Evolutionary conservation across 2,888 invertebrate species (phyloP).

Genomic region (Seira musarum): DNA sequence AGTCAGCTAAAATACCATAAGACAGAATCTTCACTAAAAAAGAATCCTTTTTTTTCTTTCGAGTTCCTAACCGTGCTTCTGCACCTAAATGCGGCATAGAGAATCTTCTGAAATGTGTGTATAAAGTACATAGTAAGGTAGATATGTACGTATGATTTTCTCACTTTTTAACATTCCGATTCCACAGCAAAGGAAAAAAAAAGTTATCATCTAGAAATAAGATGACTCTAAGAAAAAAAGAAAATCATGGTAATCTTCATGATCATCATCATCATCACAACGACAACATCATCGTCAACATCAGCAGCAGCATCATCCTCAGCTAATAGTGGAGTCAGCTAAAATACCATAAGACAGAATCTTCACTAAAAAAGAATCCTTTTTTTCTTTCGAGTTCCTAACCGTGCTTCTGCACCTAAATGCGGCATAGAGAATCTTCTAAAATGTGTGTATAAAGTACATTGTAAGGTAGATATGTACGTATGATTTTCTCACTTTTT

Average conservation of each 20-base stretch:
- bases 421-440: no score
- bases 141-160: conserved; percentile 4
- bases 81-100: not conserved
- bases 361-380: conserved; percentile 7
- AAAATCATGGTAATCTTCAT: conserved; percentile 14
- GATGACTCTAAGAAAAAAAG: conserved; percentile 19
- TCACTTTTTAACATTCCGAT: conserved; percentile 13
- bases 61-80: not conserved
- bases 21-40: not conserved
- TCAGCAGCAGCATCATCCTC: conserved; percentile 4
- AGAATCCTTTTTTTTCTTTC: conserved; percentile 5
- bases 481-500: conserved; percentile 11
- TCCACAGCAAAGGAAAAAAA: conserved; percentile 30
- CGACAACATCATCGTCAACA: conserved; percentile 45
- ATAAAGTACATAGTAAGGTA: no score
- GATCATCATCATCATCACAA: conserved; percentile 25
- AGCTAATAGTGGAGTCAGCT: not conserved
- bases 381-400: not conserved
- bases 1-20: conserved; percentile 14
- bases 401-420: not conserved
- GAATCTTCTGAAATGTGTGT: no score
- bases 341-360: conserved; percentile 9
- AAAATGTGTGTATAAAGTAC: no score
- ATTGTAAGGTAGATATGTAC: no score
- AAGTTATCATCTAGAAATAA: conserved; percentile 28